Percentiles rank a stretch among this genome's conserved stretches.
phyloP scores from a whole-genome alignment of 2,113 vertebrate species.

The Mesoclemmys tuberculata region DNA sequence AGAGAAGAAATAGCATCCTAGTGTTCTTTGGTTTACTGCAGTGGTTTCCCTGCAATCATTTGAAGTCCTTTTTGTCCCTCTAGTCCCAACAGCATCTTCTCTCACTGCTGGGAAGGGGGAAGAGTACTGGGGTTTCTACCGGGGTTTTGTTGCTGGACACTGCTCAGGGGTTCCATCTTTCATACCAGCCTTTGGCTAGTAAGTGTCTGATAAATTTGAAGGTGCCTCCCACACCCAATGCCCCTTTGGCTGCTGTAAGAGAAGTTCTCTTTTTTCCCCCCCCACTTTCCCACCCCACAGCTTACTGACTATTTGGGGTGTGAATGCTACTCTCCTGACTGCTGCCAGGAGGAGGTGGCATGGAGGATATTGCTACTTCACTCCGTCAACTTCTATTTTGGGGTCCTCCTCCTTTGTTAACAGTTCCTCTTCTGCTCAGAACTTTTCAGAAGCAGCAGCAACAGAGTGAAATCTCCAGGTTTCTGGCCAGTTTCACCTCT shows the following conservation, averaged over 20 bases:
- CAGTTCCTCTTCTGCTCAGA: neutral
- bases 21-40: neutral
- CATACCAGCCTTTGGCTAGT: neutral
- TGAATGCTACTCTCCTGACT: neutral
- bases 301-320: accelerated
- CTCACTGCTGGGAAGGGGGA: neutral
- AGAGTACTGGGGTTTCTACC: neutral
- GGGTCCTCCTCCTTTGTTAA: accelerated
- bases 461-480: neutral
- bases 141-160: neutral
- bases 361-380: accelerated
- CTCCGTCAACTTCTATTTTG: accelerated
- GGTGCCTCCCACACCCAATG: neutral
- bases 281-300: neutral
- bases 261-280: neutral
- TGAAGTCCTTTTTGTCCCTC: neutral
- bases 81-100: neutral
- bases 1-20: neutral
- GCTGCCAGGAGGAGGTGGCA: neutral
- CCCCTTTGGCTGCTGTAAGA: neutral
- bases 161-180: neutral
- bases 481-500: neutral
- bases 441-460: no score
- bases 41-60: neutral
- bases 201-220: neutral